These are phyloP conservation scores for Misgurnus anguillicaudatus DNA, from an alignment of 2,113 vertebrate species.

Conservation along the genomic window DNA sequence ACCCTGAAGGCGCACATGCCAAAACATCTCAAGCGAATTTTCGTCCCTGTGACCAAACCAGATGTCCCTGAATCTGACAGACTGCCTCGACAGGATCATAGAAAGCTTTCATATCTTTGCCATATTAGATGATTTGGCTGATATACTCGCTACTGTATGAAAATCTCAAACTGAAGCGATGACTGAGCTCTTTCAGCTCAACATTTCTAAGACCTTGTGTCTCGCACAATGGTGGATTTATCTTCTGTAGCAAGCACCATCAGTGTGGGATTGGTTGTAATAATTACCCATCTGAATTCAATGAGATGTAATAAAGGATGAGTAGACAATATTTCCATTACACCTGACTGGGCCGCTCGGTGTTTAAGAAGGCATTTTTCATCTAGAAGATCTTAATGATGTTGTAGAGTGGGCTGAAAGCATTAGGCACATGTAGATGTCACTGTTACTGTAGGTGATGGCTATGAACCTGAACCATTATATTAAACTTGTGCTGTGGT, in stretches of 20 bases:
- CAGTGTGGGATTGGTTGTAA: constrained; percentile 36
- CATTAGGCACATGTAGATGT: constrained; percentile 27
- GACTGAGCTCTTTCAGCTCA: neutral
- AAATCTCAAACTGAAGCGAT: neutral
- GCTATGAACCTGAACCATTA: constrained; percentile 16
- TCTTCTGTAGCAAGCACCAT: constrained; percentile 27
- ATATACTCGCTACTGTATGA: neutral
- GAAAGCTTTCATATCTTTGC: neutral
- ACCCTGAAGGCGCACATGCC: constrained; percentile 32
- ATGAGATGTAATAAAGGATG: constrained; percentile 32
- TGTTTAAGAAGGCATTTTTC: constrained; percentile 34
- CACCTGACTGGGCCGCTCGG: constrained; percentile 8
- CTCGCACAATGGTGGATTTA: constrained; percentile 18
- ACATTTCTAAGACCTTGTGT: constrained; percentile 14
- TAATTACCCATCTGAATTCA: constrained; percentile 47
- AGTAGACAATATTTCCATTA: constrained; percentile 37
- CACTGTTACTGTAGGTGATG: constrained; percentile 23
- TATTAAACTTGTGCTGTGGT: constrained; percentile 12
- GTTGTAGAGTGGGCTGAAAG: constrained; percentile 3
- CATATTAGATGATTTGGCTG: neutral
- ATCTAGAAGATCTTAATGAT: constrained; percentile 15
- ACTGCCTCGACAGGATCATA: constrained; percentile 2
- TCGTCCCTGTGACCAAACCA: constrained; percentile 20
- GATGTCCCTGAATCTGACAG: constrained; percentile 20
- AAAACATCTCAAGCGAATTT: constrained; percentile 22